Conservation (phyloP, 2,113 vertebrate genomes). For the Pontoporia blainvillei region DNA sequence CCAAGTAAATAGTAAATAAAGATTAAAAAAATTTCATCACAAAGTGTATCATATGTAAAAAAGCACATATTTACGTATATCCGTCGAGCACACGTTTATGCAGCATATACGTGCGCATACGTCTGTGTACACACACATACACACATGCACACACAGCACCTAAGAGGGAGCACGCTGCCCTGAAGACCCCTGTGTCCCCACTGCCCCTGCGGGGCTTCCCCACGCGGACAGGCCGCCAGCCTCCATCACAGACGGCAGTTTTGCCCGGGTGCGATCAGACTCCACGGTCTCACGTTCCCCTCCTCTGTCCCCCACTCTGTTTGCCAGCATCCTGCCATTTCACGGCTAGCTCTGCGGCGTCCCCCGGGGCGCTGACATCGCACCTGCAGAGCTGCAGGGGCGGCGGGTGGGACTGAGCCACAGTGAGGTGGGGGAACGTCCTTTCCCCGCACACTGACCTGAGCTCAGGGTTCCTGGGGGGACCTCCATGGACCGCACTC, state of each 20-base stretch:
- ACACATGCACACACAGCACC: background rate
- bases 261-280: background rate
- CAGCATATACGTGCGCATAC: too few species aligned
- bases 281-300: background rate
- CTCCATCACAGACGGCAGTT: background rate
- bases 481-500: background rate
- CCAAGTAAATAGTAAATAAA: too few species aligned
- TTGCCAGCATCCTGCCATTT: background rate
- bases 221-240: rapidly evolving
- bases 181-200: background rate
- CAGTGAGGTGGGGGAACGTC: rapidly evolving
- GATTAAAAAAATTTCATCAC: background rate
- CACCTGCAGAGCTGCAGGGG: background rate
- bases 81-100: background rate
- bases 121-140: too few species aligned
- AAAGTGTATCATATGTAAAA: too few species aligned
- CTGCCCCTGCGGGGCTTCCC: background rate
- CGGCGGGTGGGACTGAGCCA: background rate
- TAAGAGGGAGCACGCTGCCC: background rate
- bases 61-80: background rate
- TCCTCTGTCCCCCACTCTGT: too few species aligned
- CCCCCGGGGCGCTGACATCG: background rate
- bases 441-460: background rate
- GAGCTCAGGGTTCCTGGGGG: background rate
- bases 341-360: background rate